A percentile compares a stretch with the other conserved stretches of the same genome.
These are phyloP conservation scores for Atta cephalotes DNA, from an alignment of 1,140 invertebrate species.

Conservation along the genomic window DNA sequence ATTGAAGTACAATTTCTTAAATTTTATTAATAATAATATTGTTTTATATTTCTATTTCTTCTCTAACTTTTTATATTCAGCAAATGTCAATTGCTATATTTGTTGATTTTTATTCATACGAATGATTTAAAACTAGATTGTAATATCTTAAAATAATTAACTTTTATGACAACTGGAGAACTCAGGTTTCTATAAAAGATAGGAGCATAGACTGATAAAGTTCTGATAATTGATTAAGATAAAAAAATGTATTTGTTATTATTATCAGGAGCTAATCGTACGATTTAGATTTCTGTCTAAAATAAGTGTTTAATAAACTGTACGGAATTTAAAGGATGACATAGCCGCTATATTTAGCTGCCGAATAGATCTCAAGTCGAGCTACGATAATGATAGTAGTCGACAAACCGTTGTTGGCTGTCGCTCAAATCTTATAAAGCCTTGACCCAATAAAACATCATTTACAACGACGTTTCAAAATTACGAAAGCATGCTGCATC, in stretches of 20 bases:
- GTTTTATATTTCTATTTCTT: not conserved
- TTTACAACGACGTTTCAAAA: conserved; percentile 34
- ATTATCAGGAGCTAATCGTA: conserved; percentile 24
- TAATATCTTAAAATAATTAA: not conserved
- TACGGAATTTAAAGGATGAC: conserved; percentile 59
- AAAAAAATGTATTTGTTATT: conserved; percentile 11
- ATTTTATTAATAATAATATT: not conserved
- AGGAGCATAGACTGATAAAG: not conserved
- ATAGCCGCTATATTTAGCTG: conserved; percentile 72
- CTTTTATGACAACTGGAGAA: not conserved
- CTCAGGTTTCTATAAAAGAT: not conserved
- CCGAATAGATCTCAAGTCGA: conserved; percentile 62
- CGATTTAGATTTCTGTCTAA: not conserved
- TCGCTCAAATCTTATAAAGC: conserved; percentile 74
- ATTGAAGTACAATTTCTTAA: not conserved
- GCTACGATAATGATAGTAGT: conserved; percentile 59
- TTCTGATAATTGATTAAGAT: conserved; percentile 3
- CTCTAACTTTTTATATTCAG: conserved; percentile 1
- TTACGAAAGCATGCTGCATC: not conserved
- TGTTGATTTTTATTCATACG: not conserved
- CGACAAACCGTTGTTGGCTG: conserved; percentile 70
- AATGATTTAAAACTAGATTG: not conserved
- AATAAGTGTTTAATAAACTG: conserved; percentile 18
- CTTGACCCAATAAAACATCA: conserved; percentile 76
- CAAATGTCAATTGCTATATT: not conserved